These are phyloP conservation scores for Tromatobia lineatoria DNA, from an alignment of 2,888 invertebrate genomes.

Conservation along the genomic window DNA sequence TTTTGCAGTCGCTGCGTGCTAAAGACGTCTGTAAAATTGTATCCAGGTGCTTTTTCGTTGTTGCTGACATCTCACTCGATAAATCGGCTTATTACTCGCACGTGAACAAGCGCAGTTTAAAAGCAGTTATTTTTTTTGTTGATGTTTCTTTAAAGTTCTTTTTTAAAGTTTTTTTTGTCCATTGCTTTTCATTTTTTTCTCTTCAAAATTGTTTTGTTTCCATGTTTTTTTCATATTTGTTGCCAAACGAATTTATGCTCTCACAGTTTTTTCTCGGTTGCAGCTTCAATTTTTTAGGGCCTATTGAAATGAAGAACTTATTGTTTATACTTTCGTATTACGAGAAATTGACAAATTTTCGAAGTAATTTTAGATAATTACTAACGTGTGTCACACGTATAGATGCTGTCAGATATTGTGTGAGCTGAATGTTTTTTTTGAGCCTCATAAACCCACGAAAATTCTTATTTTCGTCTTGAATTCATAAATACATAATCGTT, in stretches of 20 bases:
- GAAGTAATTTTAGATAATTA: not conserved
- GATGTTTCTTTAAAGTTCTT: too few species aligned
- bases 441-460: not conserved
- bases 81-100: slow-evolving; percentile 3
- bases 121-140: not conserved
- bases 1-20: not conserved
- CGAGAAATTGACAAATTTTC: not conserved
- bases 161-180: too few species aligned
- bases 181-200: not conserved
- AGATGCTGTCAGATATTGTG: not conserved
- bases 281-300: not conserved
- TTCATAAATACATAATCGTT: not conserved
- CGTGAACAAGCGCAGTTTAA: slow-evolving; percentile 6
- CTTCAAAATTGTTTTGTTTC: not conserved
- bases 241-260: slow-evolving; percentile 1
- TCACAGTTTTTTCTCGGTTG: not conserved
- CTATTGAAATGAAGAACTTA: not conserved
- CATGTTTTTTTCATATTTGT: not conserved
- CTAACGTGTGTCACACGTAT: not conserved
- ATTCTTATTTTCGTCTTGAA: too few species aligned
- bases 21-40: not conserved
- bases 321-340: not conserved
- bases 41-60: not conserved
- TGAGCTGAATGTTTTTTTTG: not conserved
- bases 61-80: not conserved